Conservation (phyloP, 1,140 invertebrate genomes). For the Drosophila bocqueti region DNA sequence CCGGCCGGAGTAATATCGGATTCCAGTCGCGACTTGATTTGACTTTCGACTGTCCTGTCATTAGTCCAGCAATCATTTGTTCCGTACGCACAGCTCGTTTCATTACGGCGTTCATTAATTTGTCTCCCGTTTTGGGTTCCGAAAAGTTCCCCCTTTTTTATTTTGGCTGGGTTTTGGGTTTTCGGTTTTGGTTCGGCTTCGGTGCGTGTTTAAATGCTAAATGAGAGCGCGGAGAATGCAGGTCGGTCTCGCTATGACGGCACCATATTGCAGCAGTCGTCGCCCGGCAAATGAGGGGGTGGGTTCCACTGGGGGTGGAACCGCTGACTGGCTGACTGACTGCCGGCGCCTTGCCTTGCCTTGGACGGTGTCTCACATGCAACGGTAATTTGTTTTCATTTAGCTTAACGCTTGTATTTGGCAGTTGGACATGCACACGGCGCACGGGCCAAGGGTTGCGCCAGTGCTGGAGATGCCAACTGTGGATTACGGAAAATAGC, state of each 20-base stretch:
- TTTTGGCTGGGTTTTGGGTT: constrained; percentile 1
- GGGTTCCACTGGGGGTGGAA: constrained; percentile 25
- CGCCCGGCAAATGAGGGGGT: constrained; percentile 28
- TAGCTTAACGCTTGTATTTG: constrained; percentile 83
- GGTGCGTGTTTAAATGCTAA: constrained; percentile 48
- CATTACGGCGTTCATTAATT: constrained; percentile 57
- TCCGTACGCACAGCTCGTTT: constrained; percentile 41
- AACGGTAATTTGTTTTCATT: constrained; percentile 84
- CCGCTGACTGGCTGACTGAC: constrained; percentile 9
- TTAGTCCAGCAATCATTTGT: constrained; percentile 52
- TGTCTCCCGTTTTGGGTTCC: constrained; percentile 32
- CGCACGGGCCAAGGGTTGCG: constrained; percentile 61
- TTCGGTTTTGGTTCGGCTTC: not conserved
- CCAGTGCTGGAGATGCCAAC: not conserved
- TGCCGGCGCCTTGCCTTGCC: constrained; percentile 38
- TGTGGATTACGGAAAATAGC: not conserved
- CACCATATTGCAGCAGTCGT: constrained; percentile 67
- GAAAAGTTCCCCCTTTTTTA: not conserved
- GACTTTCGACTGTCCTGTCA: constrained; percentile 72
- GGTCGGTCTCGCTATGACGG: constrained; percentile 32
- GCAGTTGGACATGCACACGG: constrained; percentile 80
- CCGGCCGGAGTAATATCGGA: constrained; percentile 58
- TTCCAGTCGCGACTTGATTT: constrained; percentile 75
- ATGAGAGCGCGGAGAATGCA: constrained; percentile 45
- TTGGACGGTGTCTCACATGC: constrained; percentile 63